Evolutionary conservation across 2,113 vertebrate genomes (phyloP).

Genomic region (Sturnira hondurensis): DNA sequence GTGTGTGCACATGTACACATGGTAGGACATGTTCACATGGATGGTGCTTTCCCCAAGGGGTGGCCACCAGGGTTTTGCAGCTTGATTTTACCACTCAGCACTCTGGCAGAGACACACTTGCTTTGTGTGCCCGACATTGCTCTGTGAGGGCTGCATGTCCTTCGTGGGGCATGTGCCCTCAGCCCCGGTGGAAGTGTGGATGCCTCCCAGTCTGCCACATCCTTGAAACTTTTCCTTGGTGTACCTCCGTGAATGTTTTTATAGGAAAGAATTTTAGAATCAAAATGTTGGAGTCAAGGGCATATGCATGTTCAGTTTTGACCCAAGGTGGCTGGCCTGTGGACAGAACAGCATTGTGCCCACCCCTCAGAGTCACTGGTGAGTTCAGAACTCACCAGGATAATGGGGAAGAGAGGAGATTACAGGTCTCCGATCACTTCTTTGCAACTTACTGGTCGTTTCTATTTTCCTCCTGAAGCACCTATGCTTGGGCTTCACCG

Average conservation of each 20-base stretch:
- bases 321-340: too few relatives aligned
- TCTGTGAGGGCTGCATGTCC: rapidly evolving
- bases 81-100: rapidly evolving
- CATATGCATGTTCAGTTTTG: neutral
- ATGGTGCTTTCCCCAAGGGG: neutral
- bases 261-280: neutral
- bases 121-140: rapidly evolving
- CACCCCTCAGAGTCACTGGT: rapidly evolving
- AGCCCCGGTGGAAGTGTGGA: too few relatives aligned
- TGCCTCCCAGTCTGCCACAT: too few relatives aligned
- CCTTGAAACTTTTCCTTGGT: neutral
- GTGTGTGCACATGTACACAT: rapidly evolving
- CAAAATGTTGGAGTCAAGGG: neutral
- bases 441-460: neutral
- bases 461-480: neutral
- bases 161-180: too few relatives aligned
- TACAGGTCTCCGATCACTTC: neutral
- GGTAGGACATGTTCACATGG: too few relatives aligned
- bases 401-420: neutral
- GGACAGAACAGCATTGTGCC: neutral
- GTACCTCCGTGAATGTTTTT: neutral
- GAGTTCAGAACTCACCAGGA: neutral
- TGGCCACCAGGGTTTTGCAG: rapidly evolving
- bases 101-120: rapidly evolving
- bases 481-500: neutral